phyloP scores from a whole-genome alignment of 1,140 invertebrate species.

The Stegodyphus mimosarum region DNA sequence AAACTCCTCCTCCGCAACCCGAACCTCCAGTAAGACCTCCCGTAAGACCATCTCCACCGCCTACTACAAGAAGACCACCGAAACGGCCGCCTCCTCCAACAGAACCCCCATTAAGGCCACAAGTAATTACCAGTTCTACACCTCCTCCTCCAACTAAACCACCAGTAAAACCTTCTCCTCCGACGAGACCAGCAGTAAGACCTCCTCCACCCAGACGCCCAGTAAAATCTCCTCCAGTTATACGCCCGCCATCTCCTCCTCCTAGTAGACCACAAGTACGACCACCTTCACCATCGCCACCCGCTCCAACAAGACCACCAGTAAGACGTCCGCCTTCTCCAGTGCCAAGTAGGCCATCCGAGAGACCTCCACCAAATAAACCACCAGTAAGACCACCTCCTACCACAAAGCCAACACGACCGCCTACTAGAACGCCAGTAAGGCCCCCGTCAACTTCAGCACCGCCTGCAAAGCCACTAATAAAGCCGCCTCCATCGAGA shows the following conservation, averaged over 20 bases:
- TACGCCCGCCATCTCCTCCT: neutral
- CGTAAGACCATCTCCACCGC: neutral
- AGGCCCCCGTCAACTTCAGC: neutral
- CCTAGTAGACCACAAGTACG: neutral
- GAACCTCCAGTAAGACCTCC: too few relatives aligned
- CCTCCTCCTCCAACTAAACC: neutral
- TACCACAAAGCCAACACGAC: neutral
- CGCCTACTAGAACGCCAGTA: slow-evolving; percentile 37
- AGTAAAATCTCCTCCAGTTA: neutral
- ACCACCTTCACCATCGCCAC: neutral
- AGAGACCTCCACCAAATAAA: slow-evolving; percentile 2
- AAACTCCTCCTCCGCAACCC: slow-evolving; percentile 1
- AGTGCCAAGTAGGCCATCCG: slow-evolving; percentile 20
- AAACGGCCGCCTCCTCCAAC: slow-evolving; percentile 17
- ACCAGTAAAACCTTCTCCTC: neutral
- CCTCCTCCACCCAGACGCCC: neutral
- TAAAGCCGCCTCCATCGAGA: slow-evolving; percentile 6
- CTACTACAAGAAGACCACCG: slow-evolving; percentile 23
- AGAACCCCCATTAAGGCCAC: neutral
- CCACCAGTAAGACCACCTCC: neutral
- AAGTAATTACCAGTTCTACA: neutral
- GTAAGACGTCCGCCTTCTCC: slow-evolving; percentile 10
- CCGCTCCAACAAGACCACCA: slow-evolving; percentile 36
- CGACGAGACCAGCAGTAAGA: neutral
- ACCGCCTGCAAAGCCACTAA: neutral